phyloP scores from a whole-genome alignment of 2,888 invertebrate species.

The Spodoptera littoralis region DNA sequence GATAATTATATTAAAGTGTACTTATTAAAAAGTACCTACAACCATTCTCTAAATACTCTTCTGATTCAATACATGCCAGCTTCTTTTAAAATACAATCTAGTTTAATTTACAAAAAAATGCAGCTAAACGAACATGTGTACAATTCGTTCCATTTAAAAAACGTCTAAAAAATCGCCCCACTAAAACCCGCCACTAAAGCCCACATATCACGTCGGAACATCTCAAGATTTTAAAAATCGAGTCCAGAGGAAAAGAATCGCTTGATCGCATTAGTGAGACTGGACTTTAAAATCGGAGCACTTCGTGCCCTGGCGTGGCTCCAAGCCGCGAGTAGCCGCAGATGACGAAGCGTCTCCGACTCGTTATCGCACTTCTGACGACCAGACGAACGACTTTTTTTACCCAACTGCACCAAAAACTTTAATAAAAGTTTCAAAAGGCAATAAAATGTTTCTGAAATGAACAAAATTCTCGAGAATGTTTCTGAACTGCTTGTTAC shows the following conservation, averaged over 20 bases:
- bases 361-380: constrained; percentile 72
- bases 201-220: neutral
- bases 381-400: constrained; percentile 56
- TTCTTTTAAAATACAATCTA: too few species aligned
- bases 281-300: constrained; percentile 57
- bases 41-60: too few species aligned
- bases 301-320: constrained; percentile 77
- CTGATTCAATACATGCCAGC: too few species aligned
- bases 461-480: too few species aligned
- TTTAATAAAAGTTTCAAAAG: too few species aligned
- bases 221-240: constrained; percentile 22
- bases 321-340: constrained; percentile 83
- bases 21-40: too few species aligned
- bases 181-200: constrained; percentile 8
- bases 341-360: constrained; percentile 75
- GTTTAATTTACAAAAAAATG: too few species aligned
- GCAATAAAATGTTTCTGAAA: too few species aligned
- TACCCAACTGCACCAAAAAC: constrained; percentile 2
- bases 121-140: too few species aligned
- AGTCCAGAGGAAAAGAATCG: constrained; percentile 13
- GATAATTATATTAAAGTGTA: too few species aligned
- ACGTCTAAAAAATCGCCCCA: neutral
- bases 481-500: too few species aligned
- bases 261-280: constrained; percentile 45
- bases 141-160: too few species aligned